Evolutionary conservation across 2,113 vertebrate species (phyloP).

Genomic region (Corythornis madagascariensis): DNA sequence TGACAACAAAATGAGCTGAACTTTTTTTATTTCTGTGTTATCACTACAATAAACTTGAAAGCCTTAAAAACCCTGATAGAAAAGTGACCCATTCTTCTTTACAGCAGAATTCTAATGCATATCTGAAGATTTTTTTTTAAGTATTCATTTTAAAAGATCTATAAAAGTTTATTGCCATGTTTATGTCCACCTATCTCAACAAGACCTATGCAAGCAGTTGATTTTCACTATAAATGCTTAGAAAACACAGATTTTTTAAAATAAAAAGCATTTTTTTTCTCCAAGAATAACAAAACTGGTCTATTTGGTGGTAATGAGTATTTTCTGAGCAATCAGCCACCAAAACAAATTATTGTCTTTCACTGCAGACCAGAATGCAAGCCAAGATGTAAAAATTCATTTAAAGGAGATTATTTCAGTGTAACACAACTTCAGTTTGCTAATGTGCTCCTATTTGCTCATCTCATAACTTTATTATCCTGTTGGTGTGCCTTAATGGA

Average conservation of each 20-base stretch:
- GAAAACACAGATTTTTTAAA: not conserved
- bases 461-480: not conserved
- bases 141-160: not conserved
- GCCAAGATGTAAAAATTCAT: not conserved
- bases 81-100: not conserved
- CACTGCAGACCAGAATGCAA: not conserved
- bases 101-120: not conserved
- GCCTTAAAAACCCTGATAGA: not conserved
- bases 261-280: not conserved
- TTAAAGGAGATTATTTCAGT: not conserved
- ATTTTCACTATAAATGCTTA: not conserved
- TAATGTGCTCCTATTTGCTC: not conserved
- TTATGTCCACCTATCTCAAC: not conserved
- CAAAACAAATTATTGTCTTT: not conserved
- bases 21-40: not conserved
- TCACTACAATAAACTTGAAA: not conserved
- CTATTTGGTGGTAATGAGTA: not conserved
- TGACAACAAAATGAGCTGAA: not conserved
- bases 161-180: not conserved
- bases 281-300: not conserved
- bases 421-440: not conserved
- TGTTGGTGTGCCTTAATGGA: not conserved
- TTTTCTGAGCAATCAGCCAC: not conserved
- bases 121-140: not conserved
- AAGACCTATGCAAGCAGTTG: not conserved